Evolutionary conservation across 2,113 vertebrate genomes (phyloP).

Genomic region (Dipodomys spectabilis): DNA sequence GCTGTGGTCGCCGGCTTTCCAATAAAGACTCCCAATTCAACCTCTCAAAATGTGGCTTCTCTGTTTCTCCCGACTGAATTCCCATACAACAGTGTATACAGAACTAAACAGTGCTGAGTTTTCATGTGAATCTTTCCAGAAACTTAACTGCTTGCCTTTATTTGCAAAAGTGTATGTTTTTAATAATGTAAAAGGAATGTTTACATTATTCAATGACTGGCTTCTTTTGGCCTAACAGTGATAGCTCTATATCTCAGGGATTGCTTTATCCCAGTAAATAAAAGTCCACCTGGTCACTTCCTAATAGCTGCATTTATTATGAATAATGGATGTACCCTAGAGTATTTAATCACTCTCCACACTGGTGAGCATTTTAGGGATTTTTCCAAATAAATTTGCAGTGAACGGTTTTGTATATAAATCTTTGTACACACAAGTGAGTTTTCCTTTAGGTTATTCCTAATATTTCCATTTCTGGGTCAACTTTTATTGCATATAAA

Average conservation of each 20-base stretch:
- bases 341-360: neutral
- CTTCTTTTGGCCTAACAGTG: neutral
- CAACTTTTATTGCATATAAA: neutral
- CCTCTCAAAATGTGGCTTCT: too few species aligned
- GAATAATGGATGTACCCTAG: neutral
- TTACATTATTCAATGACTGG: neutral
- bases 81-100: too few species aligned
- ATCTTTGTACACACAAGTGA: neutral
- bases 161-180: neutral
- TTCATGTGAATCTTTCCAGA: neutral
- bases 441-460: slow-evolving; percentile 23
- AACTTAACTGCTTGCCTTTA: neutral
- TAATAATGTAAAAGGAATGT: neutral
- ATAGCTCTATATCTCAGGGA: neutral
- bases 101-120: neutral
- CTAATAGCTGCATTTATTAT: neutral
- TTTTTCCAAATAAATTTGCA: neutral
- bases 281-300: neutral
- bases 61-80: too few species aligned
- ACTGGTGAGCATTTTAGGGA: neutral
- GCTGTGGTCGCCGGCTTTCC: too few species aligned
- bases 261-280: neutral
- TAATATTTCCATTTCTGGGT: neutral
- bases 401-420: neutral
- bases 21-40: too few species aligned